Evolutionary conservation across 1,140 invertebrate species (phyloP), one percentile per base, ranked within the genome.

Genomic region (Drosophila pruinosa): DNA sequence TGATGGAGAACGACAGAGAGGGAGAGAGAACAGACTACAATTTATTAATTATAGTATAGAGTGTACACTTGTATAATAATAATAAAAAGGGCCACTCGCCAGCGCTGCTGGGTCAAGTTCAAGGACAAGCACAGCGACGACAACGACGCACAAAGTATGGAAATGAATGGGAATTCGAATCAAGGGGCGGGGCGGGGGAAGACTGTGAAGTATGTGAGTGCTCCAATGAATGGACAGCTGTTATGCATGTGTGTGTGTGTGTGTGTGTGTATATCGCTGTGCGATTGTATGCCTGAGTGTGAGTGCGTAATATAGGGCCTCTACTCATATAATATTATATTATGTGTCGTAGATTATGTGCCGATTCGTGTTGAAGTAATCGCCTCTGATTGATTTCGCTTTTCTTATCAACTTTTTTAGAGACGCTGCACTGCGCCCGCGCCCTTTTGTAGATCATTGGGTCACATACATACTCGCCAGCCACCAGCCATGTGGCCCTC

Each of bases 361-460:
- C 31, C 34, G 45, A 75, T 70, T 57, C 15, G 24, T 28, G 15
- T 48, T 52, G 17, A 52, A 62, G 59, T 72, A 58, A 47, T 59
- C 61, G 68, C 61, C 61, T 14, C 31, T 65, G 61, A 75, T 79
- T 65, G 41, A 86, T 86, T 86, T 80, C 69, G 75, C 72, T 73
- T 70, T 79, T 61, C 72, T 56, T 64, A 52, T 68, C 52, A 65
- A 12, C 64, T 61, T 15, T 12, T 45, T 12, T 31, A 64, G 65
- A 83, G 24, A 34, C 62, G 47, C 28, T 48, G 38, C 28, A 8
- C 14, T n/a, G 47, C 39, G 26, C 47, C 81, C 76, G 72, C 81
- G 43, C 80, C 82, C 82, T 63, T 83, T 85, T 88, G 61, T 88
- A 88, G 82, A 89, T 88, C 82, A 88, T 88, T 88, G 72, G 82